phyloP scores from a whole-genome alignment of 2,888 invertebrate species.

The Amiota communis region DNA sequence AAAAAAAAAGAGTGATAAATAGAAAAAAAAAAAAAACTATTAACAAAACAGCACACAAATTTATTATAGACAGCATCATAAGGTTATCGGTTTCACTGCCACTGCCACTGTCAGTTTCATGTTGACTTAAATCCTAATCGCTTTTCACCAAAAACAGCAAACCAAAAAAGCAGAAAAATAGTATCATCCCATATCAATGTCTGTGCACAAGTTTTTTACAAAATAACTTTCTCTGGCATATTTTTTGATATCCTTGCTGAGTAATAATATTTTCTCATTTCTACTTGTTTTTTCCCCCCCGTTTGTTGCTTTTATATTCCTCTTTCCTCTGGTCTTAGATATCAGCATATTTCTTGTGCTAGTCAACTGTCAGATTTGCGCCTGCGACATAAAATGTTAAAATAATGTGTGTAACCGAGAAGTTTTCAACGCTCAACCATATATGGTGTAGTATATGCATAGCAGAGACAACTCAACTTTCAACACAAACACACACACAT shows the following conservation, averaged over 20 bases:
- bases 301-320: constrained; percentile 35
- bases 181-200: no score
- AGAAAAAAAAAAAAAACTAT: no score
- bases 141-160: not conserved
- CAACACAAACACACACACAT: constrained; percentile 42
- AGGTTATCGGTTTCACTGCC: no score
- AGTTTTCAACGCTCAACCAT: not conserved
- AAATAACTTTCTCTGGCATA: not conserved
- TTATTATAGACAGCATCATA: no score
- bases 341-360: constrained; percentile 63
- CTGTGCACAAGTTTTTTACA: no score
- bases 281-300: constrained; percentile 46
- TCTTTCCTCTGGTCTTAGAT: not conserved
- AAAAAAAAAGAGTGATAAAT: no score
- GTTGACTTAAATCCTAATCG: not conserved
- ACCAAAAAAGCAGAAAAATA: not conserved
- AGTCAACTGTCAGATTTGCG: constrained; percentile 67
- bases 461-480: no score
- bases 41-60: no score
- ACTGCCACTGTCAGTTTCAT: no score
- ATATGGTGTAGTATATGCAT: no score
- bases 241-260: constrained; percentile 10
- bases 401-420: constrained; percentile 55
- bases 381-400: constrained; percentile 65
- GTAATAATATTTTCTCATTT: not conserved